These are phyloP conservation scores for Bombus soroeensis DNA, from an alignment of 1,140 invertebrate species.

Conservation along the genomic window DNA sequence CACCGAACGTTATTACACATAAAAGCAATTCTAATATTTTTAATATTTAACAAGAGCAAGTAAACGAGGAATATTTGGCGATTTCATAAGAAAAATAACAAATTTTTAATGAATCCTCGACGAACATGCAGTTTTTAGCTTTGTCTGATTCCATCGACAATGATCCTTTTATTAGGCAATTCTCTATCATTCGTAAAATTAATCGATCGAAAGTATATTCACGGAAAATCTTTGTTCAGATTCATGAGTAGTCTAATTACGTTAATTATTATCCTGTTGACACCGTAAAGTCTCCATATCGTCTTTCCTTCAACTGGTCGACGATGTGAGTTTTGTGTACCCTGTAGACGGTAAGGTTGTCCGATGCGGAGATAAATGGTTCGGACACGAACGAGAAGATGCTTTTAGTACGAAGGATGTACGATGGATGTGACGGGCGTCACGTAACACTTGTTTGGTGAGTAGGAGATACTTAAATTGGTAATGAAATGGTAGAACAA, in stretches of 20 bases:
- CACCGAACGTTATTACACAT: too few species aligned
- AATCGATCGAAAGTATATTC: not conserved
- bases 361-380: slow-evolving; percentile 36
- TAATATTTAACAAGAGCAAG: too few species aligned
- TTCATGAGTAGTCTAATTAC: not conserved
- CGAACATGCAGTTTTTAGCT: too few species aligned
- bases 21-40: too few species aligned
- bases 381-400: slow-evolving; percentile 18
- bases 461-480: slow-evolving; percentile 16
- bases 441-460: slow-evolving; percentile 30
- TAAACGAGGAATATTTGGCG: too few species aligned
- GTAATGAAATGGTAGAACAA: not conserved
- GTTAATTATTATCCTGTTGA: not conserved
- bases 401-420: slow-evolving; percentile 18
- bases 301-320: not conserved
- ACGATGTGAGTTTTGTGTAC: not conserved
- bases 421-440: slow-evolving; percentile 34
- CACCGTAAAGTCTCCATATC: not conserved
- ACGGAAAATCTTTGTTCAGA: not conserved
- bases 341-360: not conserved
- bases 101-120: too few species aligned
- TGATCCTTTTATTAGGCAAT: not conserved
- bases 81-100: too few species aligned
- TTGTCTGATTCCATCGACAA: too few species aligned
- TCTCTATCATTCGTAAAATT: not conserved